A percentile compares a stretch with the other conserved stretches of the same genome.
Conservation (phyloP, 2,113 vertebrate species). For the Tenrec ecaudatus region DNA sequence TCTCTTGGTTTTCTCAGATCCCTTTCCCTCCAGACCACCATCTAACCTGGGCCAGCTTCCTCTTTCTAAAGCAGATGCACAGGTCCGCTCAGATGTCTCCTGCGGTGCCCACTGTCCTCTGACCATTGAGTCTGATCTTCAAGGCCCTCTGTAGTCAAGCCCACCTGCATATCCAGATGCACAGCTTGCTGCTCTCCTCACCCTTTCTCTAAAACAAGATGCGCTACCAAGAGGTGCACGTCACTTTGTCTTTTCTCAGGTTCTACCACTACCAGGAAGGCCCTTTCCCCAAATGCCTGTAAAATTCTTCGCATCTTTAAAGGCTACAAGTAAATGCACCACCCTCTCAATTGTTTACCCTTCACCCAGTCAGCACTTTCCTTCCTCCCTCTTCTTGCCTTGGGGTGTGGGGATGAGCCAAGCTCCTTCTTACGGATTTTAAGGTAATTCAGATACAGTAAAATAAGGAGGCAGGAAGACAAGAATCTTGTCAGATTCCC, state of each 20-base stretch:
- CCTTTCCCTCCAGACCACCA: not conserved
- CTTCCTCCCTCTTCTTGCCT: not conserved
- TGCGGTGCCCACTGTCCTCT: not conserved
- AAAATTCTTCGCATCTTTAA: not conserved
- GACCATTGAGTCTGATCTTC: not conserved
- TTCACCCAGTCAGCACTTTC: not conserved
- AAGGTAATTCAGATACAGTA: slow-evolving; percentile 6
- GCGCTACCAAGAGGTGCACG: too few relatives aligned
- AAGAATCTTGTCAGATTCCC: not conserved
- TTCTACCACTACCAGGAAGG: not conserved
- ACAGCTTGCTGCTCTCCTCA: not conserved
- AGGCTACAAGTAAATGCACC: not conserved
- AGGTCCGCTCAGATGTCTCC: not conserved
- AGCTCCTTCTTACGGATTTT: not conserved
- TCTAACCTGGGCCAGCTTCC: not conserved
- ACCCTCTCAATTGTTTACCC: not conserved
- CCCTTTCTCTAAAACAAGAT: not conserved
- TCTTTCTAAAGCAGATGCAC: not conserved
- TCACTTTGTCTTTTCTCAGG: not conserved
- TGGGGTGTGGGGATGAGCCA: not conserved
- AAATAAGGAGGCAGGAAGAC: not conserved
- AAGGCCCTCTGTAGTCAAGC: not conserved
- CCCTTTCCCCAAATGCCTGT: not conserved
- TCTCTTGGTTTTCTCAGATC: not conserved
- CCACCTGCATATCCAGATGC: not conserved